These are phyloP conservation scores for Hycleus phaleratus DNA, from an alignment of 1,140 invertebrate genomes.

Conservation along the genomic window DNA sequence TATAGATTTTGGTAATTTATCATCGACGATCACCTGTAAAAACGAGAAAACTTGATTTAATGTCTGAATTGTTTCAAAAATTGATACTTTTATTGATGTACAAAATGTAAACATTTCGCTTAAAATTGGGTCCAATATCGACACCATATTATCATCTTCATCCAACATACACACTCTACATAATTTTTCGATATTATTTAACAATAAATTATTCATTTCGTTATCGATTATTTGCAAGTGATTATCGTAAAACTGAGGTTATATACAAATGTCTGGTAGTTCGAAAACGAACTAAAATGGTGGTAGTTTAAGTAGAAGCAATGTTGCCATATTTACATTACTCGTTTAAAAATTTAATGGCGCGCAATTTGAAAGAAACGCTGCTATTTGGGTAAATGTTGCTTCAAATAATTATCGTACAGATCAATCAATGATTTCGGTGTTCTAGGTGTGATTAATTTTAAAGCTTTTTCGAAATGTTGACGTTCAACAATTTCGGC, in stretches of 20 bases:
- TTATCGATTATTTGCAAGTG: no score
- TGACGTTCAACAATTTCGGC: slow-evolving; percentile 43
- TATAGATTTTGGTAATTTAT: slow-evolving; percentile 18
- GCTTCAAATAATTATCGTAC: no score
- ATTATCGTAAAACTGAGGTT: no score
- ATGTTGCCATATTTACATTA: no score
- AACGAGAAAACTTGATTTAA: not conserved
- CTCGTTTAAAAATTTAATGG: no score
- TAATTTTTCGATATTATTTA: slow-evolving; percentile 18
- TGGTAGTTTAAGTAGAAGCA: no score
- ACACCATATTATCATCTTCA: slow-evolving; percentile 15
- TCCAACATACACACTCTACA: slow-evolving; percentile 26
- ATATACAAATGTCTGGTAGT: no score
- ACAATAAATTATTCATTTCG: slow-evolving; percentile 9
- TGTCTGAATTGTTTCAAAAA: not conserved
- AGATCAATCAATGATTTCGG: slow-evolving; percentile 48
- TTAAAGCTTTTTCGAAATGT: slow-evolving; percentile 65
- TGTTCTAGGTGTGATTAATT: slow-evolving; percentile 63
- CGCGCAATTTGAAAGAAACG: no score
- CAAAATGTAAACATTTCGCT: slow-evolving; percentile 22
- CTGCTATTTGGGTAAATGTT: no score
- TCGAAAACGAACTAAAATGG: no score
- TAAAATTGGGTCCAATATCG: slow-evolving; percentile 14
- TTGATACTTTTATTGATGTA: slow-evolving; percentile 19
- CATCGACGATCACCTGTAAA: slow-evolving; percentile 15